Conservation (phyloP, 1,140 invertebrate genomes). For the Eriosoma lanigerum region DNA sequence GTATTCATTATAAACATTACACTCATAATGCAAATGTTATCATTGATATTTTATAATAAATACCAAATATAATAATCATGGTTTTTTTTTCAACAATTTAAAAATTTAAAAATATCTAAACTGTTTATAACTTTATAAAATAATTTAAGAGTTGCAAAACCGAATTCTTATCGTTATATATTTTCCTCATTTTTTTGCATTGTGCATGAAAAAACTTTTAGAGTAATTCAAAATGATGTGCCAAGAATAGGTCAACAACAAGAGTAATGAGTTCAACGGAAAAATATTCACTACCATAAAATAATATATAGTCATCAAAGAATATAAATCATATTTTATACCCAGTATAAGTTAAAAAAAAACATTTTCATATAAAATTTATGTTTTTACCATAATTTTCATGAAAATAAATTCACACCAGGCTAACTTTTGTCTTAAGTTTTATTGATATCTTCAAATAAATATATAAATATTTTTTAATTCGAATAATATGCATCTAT, state of each 20-base stretch:
- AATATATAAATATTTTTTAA: too few relatives aligned
- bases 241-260: slow-evolving; percentile 38
- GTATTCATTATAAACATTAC: too few relatives aligned
- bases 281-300: slow-evolving; percentile 24
- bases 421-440: background rate
- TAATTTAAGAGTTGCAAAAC: background rate
- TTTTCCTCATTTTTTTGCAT: background rate
- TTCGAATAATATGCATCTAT: too few relatives aligned
- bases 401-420: background rate
- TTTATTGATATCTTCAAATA: too few relatives aligned
- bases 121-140: background rate
- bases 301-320: slow-evolving; percentile 22
- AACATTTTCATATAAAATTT: slow-evolving; percentile 16
- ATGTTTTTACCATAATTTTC: slow-evolving; percentile 24
- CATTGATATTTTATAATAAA: too few relatives aligned
- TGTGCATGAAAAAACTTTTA: slow-evolving; percentile 11
- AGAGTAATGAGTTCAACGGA: slow-evolving; percentile 33
- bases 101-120: background rate
- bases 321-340: slow-evolving; percentile 34
- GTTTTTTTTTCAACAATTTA: background rate
- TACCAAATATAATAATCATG: background rate
- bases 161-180: background rate
- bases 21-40: too few relatives aligned
- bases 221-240: slow-evolving; percentile 37
- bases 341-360: slow-evolving; percentile 14